phyloP scores from a whole-genome alignment of 2,113 vertebrate genomes.

The Melanerpes aurifrons region DNA sequence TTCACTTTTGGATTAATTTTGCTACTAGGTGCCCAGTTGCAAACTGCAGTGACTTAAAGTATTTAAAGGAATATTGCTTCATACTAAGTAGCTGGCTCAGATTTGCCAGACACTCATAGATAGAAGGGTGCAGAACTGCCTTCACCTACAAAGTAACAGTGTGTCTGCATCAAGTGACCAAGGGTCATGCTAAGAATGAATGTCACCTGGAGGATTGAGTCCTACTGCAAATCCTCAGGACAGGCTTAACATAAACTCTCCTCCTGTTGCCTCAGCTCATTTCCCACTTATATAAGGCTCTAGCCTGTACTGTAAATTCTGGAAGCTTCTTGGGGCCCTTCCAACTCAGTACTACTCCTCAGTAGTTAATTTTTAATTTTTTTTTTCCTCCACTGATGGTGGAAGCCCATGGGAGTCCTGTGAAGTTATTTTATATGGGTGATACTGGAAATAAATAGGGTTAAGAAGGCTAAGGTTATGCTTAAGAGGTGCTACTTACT shows the following conservation, averaged over 20 bases:
- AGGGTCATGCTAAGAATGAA: slow-evolving; percentile 11
- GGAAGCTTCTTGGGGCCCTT: not conserved
- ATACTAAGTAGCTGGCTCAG: not conserved
- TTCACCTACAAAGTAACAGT: not conserved
- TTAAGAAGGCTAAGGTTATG: not conserved
- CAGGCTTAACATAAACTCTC: slow-evolving; percentile 58
- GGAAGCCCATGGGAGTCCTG: not conserved
- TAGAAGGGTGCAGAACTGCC: not conserved
- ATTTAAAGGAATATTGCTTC: not conserved
- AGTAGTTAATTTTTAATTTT: not conserved
- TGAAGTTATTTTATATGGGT: not conserved
- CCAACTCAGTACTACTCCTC: not conserved
- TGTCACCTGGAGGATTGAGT: slow-evolving; percentile 48
- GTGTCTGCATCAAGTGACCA: not conserved
- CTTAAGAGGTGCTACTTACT: not conserved
- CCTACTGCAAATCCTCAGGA: slow-evolving; percentile 61
- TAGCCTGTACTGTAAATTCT: not conserved
- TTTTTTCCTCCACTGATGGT: not conserved
- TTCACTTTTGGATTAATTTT: not conserved
- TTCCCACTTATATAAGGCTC: slow-evolving; percentile 48
- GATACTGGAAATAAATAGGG: not conserved
- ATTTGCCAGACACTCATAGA: not conserved
- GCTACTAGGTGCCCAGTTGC: not conserved
- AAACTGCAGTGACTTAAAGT: not conserved
- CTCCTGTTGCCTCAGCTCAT: slow-evolving; percentile 36